Evolutionary conservation across 2,797 vertebrate species (phyloP), one percentile per base, ranked within the genome.

Genomic region (Eulemur rubriventer): DNA sequence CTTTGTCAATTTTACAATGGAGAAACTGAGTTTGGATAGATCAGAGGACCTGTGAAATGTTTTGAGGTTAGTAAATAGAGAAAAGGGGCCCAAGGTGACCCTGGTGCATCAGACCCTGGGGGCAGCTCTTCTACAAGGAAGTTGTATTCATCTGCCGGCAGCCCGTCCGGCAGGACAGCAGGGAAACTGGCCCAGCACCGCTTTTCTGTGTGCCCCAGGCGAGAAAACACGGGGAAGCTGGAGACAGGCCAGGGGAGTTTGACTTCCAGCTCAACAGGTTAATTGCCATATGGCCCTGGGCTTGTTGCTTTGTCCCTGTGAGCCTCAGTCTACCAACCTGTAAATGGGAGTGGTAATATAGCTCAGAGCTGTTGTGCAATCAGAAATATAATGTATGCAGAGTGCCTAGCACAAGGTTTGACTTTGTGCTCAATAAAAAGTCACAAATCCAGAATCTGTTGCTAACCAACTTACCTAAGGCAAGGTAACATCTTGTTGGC

Each of bases 171-270:
- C 7, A 57, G 38, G 26, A 90, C 28, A 20, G 3, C 41, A 50
- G 76, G 38, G 63, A 67, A 63, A 10, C 16, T 35, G 50, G 7
- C 52, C 79, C 20, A 79, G 43, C 16, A 20, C 24, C 12, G n/a
- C 14, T 1, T 52, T 12, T 75, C 80, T 43, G 16, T 20, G 38
- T 1, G 33, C 7, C 50, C 22, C 50, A 38, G 33, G 35, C 30
- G 7, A 41, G 43, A 12, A 63, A 38, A 46, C 2, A 0, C 1
- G 1, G 22, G 30, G 72, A 11, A 13, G 2, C 63, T 6, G 18
- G 16, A 22, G 57, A 16, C 3, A 46, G 28, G 10, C 7, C 6
- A 2, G n/a, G 4, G n/a, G 4, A 46, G 26, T n/a, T 12, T 57
- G 82, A 85, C 8, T 22, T 7, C 35, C 11, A 24, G 5, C 10